These are phyloP conservation scores for Balanococcus diminutus DNA, from an alignment of 2,888 invertebrate species.

Conservation along the genomic window DNA sequence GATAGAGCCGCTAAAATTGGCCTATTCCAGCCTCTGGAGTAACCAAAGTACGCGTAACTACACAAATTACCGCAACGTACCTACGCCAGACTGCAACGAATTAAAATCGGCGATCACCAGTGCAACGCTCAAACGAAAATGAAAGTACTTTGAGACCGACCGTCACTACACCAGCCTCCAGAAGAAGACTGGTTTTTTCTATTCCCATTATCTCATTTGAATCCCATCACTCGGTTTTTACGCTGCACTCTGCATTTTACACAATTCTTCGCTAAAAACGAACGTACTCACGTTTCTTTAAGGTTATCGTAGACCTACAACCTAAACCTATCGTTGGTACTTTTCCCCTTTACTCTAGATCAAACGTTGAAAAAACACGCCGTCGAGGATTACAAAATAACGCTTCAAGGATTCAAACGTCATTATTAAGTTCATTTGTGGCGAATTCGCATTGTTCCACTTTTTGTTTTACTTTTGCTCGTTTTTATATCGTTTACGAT, in stretches of 20 bases:
- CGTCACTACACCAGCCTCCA: constrained; percentile 13
- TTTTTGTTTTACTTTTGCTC: not conserved
- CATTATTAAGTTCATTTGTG: not conserved
- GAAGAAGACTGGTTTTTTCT: constrained; percentile 43
- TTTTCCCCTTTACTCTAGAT: not conserved
- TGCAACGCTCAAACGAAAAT: constrained; percentile 46
- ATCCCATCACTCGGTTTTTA: constrained; percentile 39
- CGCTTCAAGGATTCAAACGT: constrained; percentile 19
- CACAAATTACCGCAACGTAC: constrained; percentile 23
- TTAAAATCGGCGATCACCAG: constrained; percentile 31
- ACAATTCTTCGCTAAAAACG: not conserved
- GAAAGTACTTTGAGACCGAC: constrained; percentile 42
- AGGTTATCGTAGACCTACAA: not conserved
- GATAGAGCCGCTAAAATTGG: not conserved
- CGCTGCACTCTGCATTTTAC: constrained; percentile 19
- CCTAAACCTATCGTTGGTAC: not conserved
- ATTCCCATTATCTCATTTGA: constrained; percentile 40
- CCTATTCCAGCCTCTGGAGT: constrained; percentile 25
- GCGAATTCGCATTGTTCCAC: not conserved
- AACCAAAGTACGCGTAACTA: not conserved
- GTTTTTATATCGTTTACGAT: no score
- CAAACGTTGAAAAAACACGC: not conserved
- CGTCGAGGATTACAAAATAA: constrained; percentile 14
- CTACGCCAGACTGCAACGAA: constrained; percentile 21
- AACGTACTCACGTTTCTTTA: constrained; percentile 1